Percentiles rank a stretch among this genome's conserved stretches.
Conservation (phyloP, 2,888 invertebrate genomes). For the Drosophila nr. perissopoda region DNA sequence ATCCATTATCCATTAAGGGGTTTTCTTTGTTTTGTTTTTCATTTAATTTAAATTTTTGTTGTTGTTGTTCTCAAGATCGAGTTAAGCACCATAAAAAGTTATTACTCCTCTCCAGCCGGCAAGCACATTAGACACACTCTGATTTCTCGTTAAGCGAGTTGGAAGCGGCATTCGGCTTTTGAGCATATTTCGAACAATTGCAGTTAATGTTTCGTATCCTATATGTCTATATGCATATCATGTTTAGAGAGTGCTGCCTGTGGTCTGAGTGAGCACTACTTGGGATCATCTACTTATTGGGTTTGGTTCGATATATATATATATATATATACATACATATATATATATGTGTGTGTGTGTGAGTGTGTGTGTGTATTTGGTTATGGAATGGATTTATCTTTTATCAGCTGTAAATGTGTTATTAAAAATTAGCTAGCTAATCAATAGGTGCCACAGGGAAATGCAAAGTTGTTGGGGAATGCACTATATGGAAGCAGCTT, state of each 20-base stretch:
- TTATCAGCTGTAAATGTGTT: conserved; percentile 20
- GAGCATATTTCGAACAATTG: conserved; percentile 37
- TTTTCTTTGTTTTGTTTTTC: neutral
- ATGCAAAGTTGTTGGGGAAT: conserved; percentile 12
- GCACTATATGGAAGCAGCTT: conserved; percentile 8
- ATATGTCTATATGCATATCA: conserved; percentile 9
- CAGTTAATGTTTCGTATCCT: conserved; percentile 19
- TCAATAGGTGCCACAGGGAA: conserved; percentile 30
- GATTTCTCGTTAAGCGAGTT: conserved; percentile 14
- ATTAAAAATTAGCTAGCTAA: conserved; percentile 60
- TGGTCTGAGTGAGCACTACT: conserved; percentile 45
- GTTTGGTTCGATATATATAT: conserved; percentile 1
- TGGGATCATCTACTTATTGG: conserved; percentile 39
- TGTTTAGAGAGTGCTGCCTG: conserved; percentile 43
- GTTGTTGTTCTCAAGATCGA: conserved; percentile 66
- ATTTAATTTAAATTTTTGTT: conserved; percentile 6
- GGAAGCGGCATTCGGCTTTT: conserved; percentile 20
- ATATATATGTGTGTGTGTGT: neutral
- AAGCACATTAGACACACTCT: conserved; percentile 30
- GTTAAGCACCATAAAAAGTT: conserved; percentile 70
- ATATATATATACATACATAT: neutral
- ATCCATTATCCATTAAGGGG: conserved; percentile 34
- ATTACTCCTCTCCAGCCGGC: conserved; percentile 55
- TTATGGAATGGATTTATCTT: conserved; percentile 31
- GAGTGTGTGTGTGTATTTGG: conserved; percentile 27